phyloP scores from a whole-genome alignment of 2,888 invertebrate genomes.

The Spilosoma lubricipeda region DNA sequence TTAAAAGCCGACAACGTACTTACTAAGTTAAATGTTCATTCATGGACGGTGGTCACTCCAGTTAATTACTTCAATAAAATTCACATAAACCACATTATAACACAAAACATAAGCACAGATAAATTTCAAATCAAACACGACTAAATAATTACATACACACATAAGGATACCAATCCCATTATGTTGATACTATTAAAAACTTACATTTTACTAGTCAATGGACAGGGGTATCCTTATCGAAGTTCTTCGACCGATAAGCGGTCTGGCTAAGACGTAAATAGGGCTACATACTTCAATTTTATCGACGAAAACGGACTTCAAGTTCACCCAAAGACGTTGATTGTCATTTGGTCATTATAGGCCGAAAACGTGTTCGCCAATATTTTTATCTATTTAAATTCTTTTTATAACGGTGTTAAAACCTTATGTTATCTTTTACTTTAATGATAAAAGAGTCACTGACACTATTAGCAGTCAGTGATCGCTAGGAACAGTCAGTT shows the following conservation, averaged over 20 bases:
- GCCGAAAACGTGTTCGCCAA: conserved; percentile 9
- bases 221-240: conserved; percentile 14
- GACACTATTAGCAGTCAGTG: background rate
- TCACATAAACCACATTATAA: background rate
- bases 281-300: background rate
- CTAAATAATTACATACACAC: background rate
- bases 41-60: too few species aligned
- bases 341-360: background rate
- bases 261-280: conserved; percentile 3
- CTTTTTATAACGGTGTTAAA: background rate
- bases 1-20: background rate
- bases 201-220: conserved; percentile 4
- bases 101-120: background rate
- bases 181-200: background rate
- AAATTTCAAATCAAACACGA: background rate
- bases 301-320: conserved; percentile 14
- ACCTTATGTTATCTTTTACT: background rate
- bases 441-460: background rate
- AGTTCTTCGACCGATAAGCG: conserved; percentile 25
- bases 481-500: background rate
- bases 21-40: too few species aligned
- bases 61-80: background rate
- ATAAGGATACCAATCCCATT: background rate
- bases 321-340: conserved; percentile 9
- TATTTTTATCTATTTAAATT: background rate